These are phyloP conservation scores for Amblyopsis hoosieri DNA, from an alignment of 2,797 vertebrate species.

Conservation along the genomic window DNA sequence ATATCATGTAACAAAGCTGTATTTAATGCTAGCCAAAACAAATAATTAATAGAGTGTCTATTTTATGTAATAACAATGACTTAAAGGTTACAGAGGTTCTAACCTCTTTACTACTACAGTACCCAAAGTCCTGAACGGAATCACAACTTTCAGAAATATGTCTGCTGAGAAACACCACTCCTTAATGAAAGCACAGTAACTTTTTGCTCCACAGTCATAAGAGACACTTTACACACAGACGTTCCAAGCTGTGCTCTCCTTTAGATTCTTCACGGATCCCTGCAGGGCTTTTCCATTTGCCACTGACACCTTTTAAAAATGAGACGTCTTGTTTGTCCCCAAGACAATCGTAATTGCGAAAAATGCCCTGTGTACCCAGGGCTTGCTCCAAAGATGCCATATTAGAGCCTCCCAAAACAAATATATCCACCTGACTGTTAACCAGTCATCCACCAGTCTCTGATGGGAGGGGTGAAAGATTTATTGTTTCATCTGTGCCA, in stretches of 20 bases:
- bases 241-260: slow-evolving; percentile 3
- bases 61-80: too few relatives aligned
- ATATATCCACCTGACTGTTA: slow-evolving; percentile 52
- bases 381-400: slow-evolving; percentile 39
- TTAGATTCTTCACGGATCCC: slow-evolving; percentile 27
- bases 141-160: too few relatives aligned
- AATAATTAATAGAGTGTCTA: too few relatives aligned
- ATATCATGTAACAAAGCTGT: too few relatives aligned
- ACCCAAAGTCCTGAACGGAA: too few relatives aligned
- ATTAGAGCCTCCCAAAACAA: slow-evolving; percentile 56
- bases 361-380: slow-evolving; percentile 35
- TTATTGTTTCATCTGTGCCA: slow-evolving; percentile 58
- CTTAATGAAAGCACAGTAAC: too few relatives aligned
- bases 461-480: slow-evolving; percentile 59
- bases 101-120: too few relatives aligned
- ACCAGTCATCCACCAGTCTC: slow-evolving; percentile 45
- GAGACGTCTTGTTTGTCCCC: slow-evolving; percentile 40
- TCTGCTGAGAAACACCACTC: too few relatives aligned
- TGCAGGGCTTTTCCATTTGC: slow-evolving; percentile 46
- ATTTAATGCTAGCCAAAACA: too few relatives aligned
- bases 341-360: slow-evolving; percentile 46
- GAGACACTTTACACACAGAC: slow-evolving; percentile 11
- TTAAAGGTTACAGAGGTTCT: too few relatives aligned
- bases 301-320: slow-evolving; percentile 45
- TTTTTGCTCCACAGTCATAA: background rate